Evolutionary conservation across 1,140 invertebrate genomes (phyloP), one percentile per base, ranked within the genome.

Genomic region (Drosophila punjabiensis): DNA sequence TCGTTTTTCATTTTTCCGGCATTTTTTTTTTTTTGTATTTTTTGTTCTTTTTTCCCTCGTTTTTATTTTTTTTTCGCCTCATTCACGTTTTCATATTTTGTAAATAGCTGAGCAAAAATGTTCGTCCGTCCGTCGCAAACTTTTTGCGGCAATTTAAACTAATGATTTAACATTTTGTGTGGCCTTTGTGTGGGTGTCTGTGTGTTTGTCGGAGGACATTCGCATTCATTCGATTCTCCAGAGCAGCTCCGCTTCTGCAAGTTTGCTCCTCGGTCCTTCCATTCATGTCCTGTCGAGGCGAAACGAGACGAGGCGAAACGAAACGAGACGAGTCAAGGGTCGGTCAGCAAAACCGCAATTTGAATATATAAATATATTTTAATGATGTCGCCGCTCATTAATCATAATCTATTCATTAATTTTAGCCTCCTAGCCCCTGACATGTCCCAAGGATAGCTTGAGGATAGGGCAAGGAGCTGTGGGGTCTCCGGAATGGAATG

Each of bases 361-460:
- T 88, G 85, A 88, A 88, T 88, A 84, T 66, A 87, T 88, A 88
- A 88, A 88, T 88, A 88, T 83, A 90, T 90, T 90, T 90, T 90
- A 90, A 90, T 90, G 86, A 90, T 90, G 86, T 90, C 86, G 81
- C 85, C 85, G 82, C 79, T 90, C 86, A 90, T 90, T 90, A 90
- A 90, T 90, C 86, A 90, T 90, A 90, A 90, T 90, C 86, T 90
- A 90, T 90, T 90, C 86, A 90, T 90, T 90, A 90, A 90, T 90
- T 90, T 86, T 86, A 75, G 79, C 75, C 71, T 76, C 73, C 66
- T 63, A 79, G 70, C 61, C 66, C 64, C 66, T 61, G 75, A 61
- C 55, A 71, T 56, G 20, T 69, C 66, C 18, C 18, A 14, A 5
- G 45, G 20, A 16, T n/a, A 30, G 9, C 14, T n/a, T 14, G 13